A percentile compares a stretch with the other conserved stretches of the same genome.
Evolutionary conservation across 2,113 vertebrate species (phyloP).

Genomic region (Mustela lutreola): DNA sequence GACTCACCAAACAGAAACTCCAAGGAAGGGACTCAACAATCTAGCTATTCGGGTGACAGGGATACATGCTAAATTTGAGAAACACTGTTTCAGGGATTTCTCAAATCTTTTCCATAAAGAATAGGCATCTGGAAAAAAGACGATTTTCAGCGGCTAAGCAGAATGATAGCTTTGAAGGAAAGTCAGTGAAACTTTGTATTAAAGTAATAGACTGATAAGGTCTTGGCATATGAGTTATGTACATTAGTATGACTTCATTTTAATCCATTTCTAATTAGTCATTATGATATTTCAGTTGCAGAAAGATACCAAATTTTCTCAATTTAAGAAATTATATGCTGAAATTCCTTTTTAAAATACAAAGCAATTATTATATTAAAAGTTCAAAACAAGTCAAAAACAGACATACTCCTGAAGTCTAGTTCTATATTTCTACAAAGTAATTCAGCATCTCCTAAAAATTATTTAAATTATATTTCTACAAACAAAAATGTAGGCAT

Average conservation of each 20-base stretch:
- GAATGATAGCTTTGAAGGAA: background rate
- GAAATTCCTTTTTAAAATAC: background rate
- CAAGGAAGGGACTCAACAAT: rapidly evolving
- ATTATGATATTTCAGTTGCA: background rate
- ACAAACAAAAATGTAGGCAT: background rate
- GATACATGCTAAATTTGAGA: background rate
- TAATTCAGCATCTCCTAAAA: background rate
- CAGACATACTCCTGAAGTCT: background rate
- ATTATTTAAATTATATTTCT: constrained; percentile 13
- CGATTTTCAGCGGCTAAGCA: background rate
- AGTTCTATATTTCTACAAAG: background rate
- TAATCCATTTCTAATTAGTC: background rate
- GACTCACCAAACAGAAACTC: background rate
- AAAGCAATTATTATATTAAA: background rate
- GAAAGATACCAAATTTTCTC: background rate
- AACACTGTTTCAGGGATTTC: background rate
- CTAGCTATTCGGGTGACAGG: background rate
- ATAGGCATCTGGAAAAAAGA: background rate
- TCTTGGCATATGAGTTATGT: background rate
- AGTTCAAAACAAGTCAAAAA: background rate
- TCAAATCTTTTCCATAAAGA: background rate
- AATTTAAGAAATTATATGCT: background rate
- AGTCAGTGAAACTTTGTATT: background rate
- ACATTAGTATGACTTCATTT: background rate
- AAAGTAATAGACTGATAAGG: background rate